Percentiles rank a stretch among this genome's conserved stretches.
phyloP scores from a whole-genome alignment of 2,797 vertebrate genomes.

The Cygnus olor region DNA sequence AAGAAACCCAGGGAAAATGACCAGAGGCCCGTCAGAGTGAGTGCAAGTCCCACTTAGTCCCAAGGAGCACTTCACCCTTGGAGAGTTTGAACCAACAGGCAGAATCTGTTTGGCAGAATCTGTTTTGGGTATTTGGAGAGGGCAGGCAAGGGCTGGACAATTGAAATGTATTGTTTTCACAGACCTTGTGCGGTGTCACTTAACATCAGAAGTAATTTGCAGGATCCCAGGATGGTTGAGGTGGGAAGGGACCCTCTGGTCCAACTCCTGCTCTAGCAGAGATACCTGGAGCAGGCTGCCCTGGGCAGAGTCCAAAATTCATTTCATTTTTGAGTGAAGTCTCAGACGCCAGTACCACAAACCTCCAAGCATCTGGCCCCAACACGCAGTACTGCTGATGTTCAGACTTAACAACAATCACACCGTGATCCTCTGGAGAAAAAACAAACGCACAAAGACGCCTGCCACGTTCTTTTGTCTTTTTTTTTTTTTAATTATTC shows the following conservation, averaged over 20 bases:
- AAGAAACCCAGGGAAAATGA: not conserved
- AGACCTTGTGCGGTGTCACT: not conserved
- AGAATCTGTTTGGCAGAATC: not conserved
- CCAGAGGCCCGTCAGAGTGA: not conserved
- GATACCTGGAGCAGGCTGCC: not conserved
- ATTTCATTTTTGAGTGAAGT: not conserved
- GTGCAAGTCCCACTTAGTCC: not conserved
- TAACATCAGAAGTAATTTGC: not conserved
- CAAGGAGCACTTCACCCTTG: not conserved
- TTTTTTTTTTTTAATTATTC: conserved; percentile 92
- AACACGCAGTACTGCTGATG: not conserved
- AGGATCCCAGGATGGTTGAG: not conserved
- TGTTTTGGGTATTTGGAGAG: not conserved
- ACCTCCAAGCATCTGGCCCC: not conserved
- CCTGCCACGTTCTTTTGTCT: conserved; percentile 66
- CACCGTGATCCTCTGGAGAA: not conserved
- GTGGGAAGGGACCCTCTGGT: not conserved
- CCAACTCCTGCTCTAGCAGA: not conserved
- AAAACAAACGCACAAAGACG: conserved; percentile 55
- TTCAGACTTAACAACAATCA: not conserved
- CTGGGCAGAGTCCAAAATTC: not conserved
- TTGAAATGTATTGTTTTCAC: not conserved
- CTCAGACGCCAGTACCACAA: not conserved
- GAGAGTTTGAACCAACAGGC: not conserved
- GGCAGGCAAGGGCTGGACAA: not conserved